Evolutionary conservation across 2,797 vertebrate species (phyloP).

Genomic region (Podarcis siculus): DNA sequence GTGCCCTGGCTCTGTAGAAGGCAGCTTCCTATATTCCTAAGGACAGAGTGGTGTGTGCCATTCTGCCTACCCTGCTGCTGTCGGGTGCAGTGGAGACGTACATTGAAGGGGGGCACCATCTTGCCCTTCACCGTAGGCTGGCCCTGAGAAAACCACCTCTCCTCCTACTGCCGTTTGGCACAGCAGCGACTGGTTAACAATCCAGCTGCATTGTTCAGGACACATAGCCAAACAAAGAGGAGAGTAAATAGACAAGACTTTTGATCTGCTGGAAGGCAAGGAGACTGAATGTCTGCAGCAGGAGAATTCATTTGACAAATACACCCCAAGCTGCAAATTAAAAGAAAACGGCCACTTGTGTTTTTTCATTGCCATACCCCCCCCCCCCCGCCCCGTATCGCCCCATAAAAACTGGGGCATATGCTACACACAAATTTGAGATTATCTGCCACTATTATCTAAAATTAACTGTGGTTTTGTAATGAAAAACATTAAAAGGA

Average conservation of each 20-base stretch:
- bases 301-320: slow-evolving; percentile 50
- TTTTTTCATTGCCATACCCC: slow-evolving; percentile 52
- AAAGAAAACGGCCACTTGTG: slow-evolving; percentile 55
- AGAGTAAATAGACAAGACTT: slow-evolving; percentile 43
- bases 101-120: too few species aligned
- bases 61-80: not conserved
- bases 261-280: slow-evolving; percentile 56
- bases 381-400: slow-evolving; percentile 53
- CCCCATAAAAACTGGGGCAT: slow-evolving; percentile 72
- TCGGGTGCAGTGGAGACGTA: too few species aligned
- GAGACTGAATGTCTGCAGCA: slow-evolving; percentile 47
- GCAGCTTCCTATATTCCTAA: too few species aligned
- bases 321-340: slow-evolving; percentile 36
- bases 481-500: slow-evolving; percentile 80
- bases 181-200: not conserved
- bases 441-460: slow-evolving; percentile 81
- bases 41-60: too few species aligned
- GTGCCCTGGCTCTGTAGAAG: too few species aligned
- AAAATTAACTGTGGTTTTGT: slow-evolving; percentile 84
- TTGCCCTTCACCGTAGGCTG: not conserved
- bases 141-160: not conserved
- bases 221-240: slow-evolving; percentile 1
- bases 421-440: slow-evolving; percentile 76
- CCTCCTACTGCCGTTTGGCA: not conserved
- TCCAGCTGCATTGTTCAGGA: not conserved